phyloP scores from a whole-genome alignment of 2,888 invertebrate species.

The Tridacna crocea region DNA sequence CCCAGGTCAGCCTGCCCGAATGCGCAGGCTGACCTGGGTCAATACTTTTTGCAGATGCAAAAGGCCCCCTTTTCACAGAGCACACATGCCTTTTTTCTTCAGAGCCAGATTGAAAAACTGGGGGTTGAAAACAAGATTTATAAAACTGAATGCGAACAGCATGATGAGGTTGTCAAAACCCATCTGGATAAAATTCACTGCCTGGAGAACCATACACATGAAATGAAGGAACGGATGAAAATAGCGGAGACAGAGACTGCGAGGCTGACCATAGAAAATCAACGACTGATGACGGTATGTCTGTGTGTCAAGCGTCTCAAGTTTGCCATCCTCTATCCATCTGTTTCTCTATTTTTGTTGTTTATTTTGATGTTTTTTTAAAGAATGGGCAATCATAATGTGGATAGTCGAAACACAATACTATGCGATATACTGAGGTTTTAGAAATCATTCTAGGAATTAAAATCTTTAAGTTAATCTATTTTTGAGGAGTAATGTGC shows the following conservation, averaged over 20 bases:
- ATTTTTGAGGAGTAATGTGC: no score
- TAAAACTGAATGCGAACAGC: conserved; percentile 31
- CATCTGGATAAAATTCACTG: conserved; percentile 45
- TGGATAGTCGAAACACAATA: no score
- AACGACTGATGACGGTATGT: conserved; percentile 53
- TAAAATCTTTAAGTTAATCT: no score
- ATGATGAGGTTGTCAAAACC: conserved; percentile 36
- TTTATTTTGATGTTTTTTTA: no score
- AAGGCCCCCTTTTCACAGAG: no score
- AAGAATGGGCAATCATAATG: no score
- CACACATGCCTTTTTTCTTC: neutral
- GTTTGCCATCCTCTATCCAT: neutral
- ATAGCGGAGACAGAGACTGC: conserved; percentile 53
- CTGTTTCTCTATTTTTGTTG: no score
- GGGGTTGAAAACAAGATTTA: conserved; percentile 45
- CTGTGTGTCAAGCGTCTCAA: neutral
- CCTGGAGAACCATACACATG: conserved; percentile 39
- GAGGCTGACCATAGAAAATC: conserved; percentile 51
- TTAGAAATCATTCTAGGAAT: no score
- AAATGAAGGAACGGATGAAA: conserved; percentile 45
- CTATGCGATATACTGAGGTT: no score
- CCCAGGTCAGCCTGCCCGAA: no score
- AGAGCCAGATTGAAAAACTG: conserved; percentile 39
- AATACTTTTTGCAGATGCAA: no score
- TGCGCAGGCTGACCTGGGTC: no score